phyloP scores from a whole-genome alignment of 2,888 invertebrate species.

The Meganola albula region DNA sequence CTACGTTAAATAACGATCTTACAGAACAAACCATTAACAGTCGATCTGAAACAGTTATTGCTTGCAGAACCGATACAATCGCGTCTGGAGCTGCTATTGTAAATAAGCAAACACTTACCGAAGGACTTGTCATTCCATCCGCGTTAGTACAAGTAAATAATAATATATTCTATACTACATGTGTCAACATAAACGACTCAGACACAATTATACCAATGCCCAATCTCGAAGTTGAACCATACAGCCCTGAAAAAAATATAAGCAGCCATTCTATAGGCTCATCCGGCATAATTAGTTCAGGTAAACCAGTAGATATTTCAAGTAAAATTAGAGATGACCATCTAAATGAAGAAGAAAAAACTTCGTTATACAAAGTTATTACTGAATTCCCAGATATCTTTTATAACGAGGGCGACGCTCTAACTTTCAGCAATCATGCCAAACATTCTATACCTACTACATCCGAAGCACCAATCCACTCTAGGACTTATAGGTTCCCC shows the following conservation, averaged over 20 bases:
- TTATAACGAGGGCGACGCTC: not conserved
- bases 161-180: conserved; percentile 1
- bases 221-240: not conserved
- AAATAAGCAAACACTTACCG: not conserved
- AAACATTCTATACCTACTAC: conserved; percentile 8
- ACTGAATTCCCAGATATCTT: conserved; percentile 3
- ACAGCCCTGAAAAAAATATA: not conserved
- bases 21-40: not conserved
- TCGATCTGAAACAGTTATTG: conserved; percentile 1
- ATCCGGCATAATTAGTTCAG: not conserved
- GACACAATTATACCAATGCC: not conserved
- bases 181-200: not conserved
- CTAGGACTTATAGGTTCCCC: conserved; percentile 30
- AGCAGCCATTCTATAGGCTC: not conserved
- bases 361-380: conserved; percentile 3
- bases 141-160: not conserved
- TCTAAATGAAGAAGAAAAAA: conserved; percentile 2
- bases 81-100: too few relatives aligned
- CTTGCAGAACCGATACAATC: not conserved
- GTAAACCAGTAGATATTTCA: not conserved
- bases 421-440: conserved; percentile 5
- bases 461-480: conserved; percentile 4
- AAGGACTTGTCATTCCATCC: too few relatives aligned
- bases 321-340: conserved; percentile 4
- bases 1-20: not conserved